Percentiles rank a stretch among this genome's conserved stretches.
phyloP scores from a whole-genome alignment of 2,888 invertebrate genomes.

The Drosophila mimetica region DNA sequence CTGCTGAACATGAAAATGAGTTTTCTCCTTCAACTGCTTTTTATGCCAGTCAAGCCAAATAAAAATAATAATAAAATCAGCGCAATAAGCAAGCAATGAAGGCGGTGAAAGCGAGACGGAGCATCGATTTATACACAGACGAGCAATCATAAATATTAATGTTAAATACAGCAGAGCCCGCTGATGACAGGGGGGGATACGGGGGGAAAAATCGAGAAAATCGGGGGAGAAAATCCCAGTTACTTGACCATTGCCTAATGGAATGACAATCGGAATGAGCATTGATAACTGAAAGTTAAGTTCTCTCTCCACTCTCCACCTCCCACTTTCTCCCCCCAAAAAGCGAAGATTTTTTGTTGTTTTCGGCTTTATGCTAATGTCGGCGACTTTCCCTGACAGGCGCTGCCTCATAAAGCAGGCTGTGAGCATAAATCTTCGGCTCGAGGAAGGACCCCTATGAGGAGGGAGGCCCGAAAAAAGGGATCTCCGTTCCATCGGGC shows the following conservation, averaged over 20 bases:
- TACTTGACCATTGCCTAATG: conserved; percentile 55
- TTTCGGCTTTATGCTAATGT: conserved; percentile 32
- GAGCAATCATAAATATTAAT: conserved; percentile 79
- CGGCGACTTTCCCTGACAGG: conserved; percentile 33
- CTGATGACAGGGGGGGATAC: no score
- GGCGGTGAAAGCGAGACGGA: conserved; percentile 23
- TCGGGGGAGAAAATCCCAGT: conserved; percentile 15
- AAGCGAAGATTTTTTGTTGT: background rate
- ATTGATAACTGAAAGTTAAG: conserved; percentile 37
- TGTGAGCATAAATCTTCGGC: conserved; percentile 66
- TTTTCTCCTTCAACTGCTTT: conserved; percentile 55
- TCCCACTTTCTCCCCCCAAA: background rate
- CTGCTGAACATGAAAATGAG: conserved; percentile 76
- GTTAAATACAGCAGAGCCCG: conserved; percentile 62
- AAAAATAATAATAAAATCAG: conserved; percentile 76
- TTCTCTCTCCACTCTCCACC: background rate
- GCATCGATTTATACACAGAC: conserved; percentile 58
- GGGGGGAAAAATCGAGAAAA: background rate
- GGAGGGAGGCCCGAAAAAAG: conserved; percentile 15
- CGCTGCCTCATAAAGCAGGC: conserved; percentile 33
- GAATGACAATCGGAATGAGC: conserved; percentile 39
- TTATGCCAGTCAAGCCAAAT: conserved; percentile 58
- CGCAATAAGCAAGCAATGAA: conserved; percentile 77
- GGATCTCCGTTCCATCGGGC: conserved; percentile 50
- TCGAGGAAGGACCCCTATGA: conserved; percentile 14